phyloP scores from a whole-genome alignment of 2,888 invertebrate species.

The Molorchus minor region DNA sequence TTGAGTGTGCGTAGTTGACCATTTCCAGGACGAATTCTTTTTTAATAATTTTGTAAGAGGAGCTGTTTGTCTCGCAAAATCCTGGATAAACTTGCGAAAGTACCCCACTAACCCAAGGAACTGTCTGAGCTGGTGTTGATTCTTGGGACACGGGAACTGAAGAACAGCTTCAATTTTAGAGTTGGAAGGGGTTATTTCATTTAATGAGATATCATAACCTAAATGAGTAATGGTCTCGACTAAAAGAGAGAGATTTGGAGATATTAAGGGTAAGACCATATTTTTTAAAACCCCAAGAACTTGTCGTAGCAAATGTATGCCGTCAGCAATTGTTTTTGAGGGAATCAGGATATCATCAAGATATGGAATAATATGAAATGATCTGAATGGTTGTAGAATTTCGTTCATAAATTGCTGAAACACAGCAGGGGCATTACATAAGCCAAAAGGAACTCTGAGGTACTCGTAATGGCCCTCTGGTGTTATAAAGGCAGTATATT shows the following conservation, averaged over 20 bases:
- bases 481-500: neutral
- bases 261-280: neutral
- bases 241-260: neutral
- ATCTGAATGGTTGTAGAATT: neutral
- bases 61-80: neutral
- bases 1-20: too few species aligned
- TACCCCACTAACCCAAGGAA: neutral
- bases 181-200: neutral
- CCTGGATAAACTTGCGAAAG: neutral
- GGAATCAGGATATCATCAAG: neutral
- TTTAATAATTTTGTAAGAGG: neutral
- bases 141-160: neutral
- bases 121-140: neutral
- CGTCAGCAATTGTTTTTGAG: neutral
- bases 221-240: neutral
- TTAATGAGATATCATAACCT: neutral
- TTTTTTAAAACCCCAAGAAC: neutral
- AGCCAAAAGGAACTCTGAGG: neutral
- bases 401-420: conserved; percentile 3
- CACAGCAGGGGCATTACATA: neutral
- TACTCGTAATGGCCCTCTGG: neutral
- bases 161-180: neutral
- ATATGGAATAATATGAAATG: neutral
- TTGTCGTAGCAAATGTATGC: neutral
- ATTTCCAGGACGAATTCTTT: neutral